A percentile compares a stretch with the other conserved stretches of the same genome.
Conservation (phyloP, 2,888 invertebrate genomes). For the Diplazon laetatorius region DNA sequence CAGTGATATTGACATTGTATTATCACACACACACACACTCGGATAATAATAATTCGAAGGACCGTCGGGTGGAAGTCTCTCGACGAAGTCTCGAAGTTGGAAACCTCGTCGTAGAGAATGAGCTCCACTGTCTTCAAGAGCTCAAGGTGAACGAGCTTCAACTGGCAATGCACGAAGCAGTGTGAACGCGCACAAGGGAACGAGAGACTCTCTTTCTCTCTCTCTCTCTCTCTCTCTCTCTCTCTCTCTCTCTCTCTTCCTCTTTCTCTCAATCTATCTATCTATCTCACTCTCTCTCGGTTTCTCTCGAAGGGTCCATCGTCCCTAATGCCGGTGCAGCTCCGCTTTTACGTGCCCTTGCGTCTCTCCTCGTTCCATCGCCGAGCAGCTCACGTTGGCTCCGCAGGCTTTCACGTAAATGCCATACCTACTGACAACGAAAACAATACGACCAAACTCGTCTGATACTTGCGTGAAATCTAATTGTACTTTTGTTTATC, state of each 20-base stretch:
- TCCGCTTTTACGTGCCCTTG: constrained; percentile 37
- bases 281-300: too few relatives aligned
- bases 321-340: constrained; percentile 70
- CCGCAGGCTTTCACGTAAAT: constrained; percentile 9
- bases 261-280: too few relatives aligned
- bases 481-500: constrained; percentile 38
- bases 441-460: constrained; percentile 41
- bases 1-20: constrained; percentile 4
- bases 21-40: background rate
- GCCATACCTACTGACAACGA: constrained; percentile 33
- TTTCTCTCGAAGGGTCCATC: constrained; percentile 68
- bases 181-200: constrained; percentile 42
- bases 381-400: constrained; percentile 22
- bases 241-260: background rate
- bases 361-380: constrained; percentile 39
- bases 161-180: constrained; percentile 75
- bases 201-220: constrained; percentile 25
- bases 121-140: constrained; percentile 76
- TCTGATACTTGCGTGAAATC: constrained; percentile 44
- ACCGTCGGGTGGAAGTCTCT: constrained; percentile 4
- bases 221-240: constrained; percentile 9
- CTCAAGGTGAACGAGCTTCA: constrained; percentile 82
- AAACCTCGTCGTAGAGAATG: constrained; percentile 68
- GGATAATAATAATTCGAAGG: constrained; percentile 1
- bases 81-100: constrained; percentile 10